Evolutionary conservation across 2,113 vertebrate species (phyloP).

Genomic region (Acanthochromis polyacanthus): DNA sequence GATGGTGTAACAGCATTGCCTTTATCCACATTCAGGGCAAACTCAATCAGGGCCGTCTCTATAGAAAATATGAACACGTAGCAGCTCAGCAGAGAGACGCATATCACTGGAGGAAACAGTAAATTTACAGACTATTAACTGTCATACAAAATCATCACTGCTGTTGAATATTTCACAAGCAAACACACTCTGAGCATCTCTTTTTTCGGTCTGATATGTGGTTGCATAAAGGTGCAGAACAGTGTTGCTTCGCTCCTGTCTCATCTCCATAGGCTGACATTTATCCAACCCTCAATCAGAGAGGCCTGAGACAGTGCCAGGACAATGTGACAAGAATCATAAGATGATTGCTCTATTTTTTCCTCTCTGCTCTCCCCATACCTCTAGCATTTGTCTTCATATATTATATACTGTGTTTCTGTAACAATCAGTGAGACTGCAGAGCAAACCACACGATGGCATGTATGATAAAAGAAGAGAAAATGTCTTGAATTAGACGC

Average conservation of each 20-base stretch:
- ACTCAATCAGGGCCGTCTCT: not conserved
- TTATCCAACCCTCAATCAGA: constrained; percentile 70
- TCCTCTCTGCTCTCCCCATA: not conserved
- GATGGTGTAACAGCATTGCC: constrained; percentile 64
- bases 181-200: constrained; percentile 11
- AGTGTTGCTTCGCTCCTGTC: constrained; percentile 39
- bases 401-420: constrained; percentile 11
- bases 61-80: not conserved
- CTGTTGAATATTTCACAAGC: not conserved
- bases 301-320: constrained; percentile 55
- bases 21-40: constrained; percentile 4
- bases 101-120: not conserved
- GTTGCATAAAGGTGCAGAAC: constrained; percentile 48
- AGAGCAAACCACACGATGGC: constrained; percentile 6
- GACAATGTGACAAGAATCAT: constrained; percentile 78
- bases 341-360: constrained; percentile 55
- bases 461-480: constrained; percentile 8
- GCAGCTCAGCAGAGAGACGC: not conserved
- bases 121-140: not conserved
- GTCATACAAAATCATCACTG: not conserved
- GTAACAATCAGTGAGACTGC: constrained; percentile 1
- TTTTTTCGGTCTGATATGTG: constrained; percentile 30
- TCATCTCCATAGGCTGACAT: constrained; percentile 79
- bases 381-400: constrained; percentile 11
- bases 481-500: constrained; percentile 4